Conservation (phyloP, 2,888 invertebrate genomes). For the Diaprepes abbreviatus region DNA sequence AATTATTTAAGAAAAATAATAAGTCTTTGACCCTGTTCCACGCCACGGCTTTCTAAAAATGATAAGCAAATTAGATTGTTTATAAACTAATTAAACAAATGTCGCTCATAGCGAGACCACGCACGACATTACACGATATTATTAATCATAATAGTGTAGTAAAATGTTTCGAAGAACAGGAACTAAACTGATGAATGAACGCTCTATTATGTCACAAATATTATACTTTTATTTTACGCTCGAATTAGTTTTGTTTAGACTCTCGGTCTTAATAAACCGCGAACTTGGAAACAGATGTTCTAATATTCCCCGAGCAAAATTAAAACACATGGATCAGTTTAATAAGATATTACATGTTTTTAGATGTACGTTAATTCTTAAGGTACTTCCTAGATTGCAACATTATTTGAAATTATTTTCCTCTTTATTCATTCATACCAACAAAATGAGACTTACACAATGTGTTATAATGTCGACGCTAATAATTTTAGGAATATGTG, state of each 20-base stretch:
- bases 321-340: not conserved
- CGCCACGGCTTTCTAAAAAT: not conserved
- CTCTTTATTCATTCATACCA: too few relatives aligned
- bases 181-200: constrained; percentile 29
- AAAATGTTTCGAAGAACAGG: constrained; percentile 32
- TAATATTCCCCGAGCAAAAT: not conserved
- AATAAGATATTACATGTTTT: not conserved
- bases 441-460: too few relatives aligned
- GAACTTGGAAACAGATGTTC: constrained; percentile 8
- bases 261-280: not conserved
- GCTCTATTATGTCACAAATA: constrained; percentile 29
- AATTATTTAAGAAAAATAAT: too few relatives aligned
- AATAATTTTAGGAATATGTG: too few relatives aligned
- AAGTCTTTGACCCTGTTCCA: constrained; percentile 9
- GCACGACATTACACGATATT: constrained; percentile 26
- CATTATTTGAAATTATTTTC: too few relatives aligned
- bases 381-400: not conserved
- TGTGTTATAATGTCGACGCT: too few relatives aligned
- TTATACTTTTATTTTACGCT: constrained; percentile 18
- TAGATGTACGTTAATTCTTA: not conserved
- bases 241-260: constrained; percentile 12
- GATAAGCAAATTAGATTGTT: constrained; percentile 26
- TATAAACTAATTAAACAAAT: constrained; percentile 26
- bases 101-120: constrained; percentile 11
- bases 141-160: constrained; percentile 26